phyloP scores from a whole-genome alignment of 2,797 vertebrate species.

The Mormyrops attenuatus region DNA sequence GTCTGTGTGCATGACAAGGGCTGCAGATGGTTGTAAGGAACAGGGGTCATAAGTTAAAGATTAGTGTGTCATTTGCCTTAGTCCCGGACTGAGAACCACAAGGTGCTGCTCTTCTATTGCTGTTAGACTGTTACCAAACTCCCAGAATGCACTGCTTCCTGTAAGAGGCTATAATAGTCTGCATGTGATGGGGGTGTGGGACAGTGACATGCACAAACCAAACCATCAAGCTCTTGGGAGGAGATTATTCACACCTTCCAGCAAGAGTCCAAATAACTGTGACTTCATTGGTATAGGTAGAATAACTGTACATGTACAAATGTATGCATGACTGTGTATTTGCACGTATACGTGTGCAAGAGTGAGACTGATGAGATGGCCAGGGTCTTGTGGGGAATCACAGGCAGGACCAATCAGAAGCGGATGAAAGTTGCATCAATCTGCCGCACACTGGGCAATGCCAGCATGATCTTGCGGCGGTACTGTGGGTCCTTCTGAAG shows the following conservation, averaged over 20 bases:
- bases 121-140: conserved; percentile 5
- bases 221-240: not conserved
- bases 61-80: not conserved
- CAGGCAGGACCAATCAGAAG: conserved; percentile 68
- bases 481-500: conserved; percentile 97
- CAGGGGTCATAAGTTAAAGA: not conserved
- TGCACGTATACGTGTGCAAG: conserved; percentile 25
- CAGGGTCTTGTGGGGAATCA: not conserved
- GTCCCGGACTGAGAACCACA: not conserved
- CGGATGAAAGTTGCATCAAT: conserved; percentile 95
- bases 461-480: conserved; percentile 93
- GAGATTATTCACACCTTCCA: not conserved
- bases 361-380: not conserved
- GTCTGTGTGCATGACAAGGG: not conserved
- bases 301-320: conserved; percentile 24
- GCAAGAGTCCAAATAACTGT: not conserved
- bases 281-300: not conserved
- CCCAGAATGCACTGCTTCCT: conserved; percentile 12
- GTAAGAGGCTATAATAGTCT: not conserved
- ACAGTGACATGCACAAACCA: conserved; percentile 18
- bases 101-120: not conserved
- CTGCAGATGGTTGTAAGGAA: not conserved
- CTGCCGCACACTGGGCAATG: conserved; percentile 87
- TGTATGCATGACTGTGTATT: conserved; percentile 43
- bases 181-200: not conserved